Evolutionary conservation across 64 coral and sea anemone genomes (phyloP), one percentile per base, ranked within the genome.

Genomic region (Montipora sp.): DNA sequence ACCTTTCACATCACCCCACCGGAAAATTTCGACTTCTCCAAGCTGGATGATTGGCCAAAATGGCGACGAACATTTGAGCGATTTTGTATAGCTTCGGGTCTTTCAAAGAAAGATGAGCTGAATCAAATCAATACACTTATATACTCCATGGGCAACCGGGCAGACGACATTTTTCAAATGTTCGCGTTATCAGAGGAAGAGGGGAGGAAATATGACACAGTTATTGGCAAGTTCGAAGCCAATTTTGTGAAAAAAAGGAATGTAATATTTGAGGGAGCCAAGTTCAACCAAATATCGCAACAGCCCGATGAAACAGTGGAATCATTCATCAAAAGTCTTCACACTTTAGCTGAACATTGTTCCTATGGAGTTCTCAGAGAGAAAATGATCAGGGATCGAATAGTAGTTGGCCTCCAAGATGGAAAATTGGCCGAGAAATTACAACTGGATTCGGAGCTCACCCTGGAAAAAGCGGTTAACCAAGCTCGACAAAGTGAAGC

Each of bases 341-440:
- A 93, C 66, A 51, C 13, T 63, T 51, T 88, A 10, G 57, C 92
- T 20, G 57, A 81, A 80, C 59, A 88, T 44, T 93, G 92, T 46
- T 7, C 11, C 19, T 93, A 88, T 59, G 75, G 92, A 48, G 48
- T 43, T 50, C 66, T 88, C 7, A 84, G 43, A 11, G 90, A 92
- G 8, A 81, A 92, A 77, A 75, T 87, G 69, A 92, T 92, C 16
- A 48, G 81, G 18, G 85, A 88, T 19, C 78, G 92, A 24, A 83
- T 93, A 11, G 77, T 93, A 24, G 83, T 93, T 7, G 92, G 84
- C 27, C 83, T 93, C 47, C 51, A 22, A 69, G 84, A 93, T 68
- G 75, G 67, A 8, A 73, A 74, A 82, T 61, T 89, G 18, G 75
- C 67, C 1, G 85, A 89, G 11, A 82, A 77, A 48, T 43, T 94